phyloP scores from a whole-genome alignment of 2,888 invertebrate species.

The Stenurella melanura region DNA sequence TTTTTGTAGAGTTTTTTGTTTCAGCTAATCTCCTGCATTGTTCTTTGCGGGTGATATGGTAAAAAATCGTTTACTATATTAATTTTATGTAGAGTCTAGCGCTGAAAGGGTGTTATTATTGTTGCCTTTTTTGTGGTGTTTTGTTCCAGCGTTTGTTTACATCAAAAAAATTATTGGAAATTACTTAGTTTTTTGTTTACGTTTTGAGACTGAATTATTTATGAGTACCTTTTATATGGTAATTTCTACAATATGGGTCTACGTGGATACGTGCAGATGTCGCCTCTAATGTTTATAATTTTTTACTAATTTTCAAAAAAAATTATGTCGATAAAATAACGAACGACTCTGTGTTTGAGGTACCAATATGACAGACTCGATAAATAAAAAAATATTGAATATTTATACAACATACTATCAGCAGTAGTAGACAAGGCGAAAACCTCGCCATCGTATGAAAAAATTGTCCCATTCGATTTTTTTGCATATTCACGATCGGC shows the following conservation, averaged over 20 bases:
- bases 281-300: background rate
- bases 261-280: slow-evolving; percentile 30
- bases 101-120: slow-evolving; percentile 26
- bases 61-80: slow-evolving; percentile 54
- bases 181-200: slow-evolving; percentile 33
- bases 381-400: too few relatives aligned
- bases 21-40: slow-evolving; percentile 61
- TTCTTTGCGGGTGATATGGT: slow-evolving; percentile 53
- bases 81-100: slow-evolving; percentile 46
- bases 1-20: slow-evolving; percentile 61
- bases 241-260: slow-evolving; percentile 6
- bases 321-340: background rate
- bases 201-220: slow-evolving; percentile 18
- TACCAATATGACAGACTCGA: too few relatives aligned
- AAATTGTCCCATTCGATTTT: too few relatives aligned
- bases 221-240: slow-evolving; percentile 30
- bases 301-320: background rate
- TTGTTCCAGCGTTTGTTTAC: slow-evolving; percentile 39
- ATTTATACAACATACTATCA: too few relatives aligned
- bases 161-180: slow-evolving; percentile 39
- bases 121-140: slow-evolving; percentile 23
- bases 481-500: too few relatives aligned
- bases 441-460: too few relatives aligned
- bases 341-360: background rate
- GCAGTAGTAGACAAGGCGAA: too few relatives aligned